phyloP scores from a whole-genome alignment of 2,113 vertebrate species.

The Campylomormyrus tamandua region DNA sequence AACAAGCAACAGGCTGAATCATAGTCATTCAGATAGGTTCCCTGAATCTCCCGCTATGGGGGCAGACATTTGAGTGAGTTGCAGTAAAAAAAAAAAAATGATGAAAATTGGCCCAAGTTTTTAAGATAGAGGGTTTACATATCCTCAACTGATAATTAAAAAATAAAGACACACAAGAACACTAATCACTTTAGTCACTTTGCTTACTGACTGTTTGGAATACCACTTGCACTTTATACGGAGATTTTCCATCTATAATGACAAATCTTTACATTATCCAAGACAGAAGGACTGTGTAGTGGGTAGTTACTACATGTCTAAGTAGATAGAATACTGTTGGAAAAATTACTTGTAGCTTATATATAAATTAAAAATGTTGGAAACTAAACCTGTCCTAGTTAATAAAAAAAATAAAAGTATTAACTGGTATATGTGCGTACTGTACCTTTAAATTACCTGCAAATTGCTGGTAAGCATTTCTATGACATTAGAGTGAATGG shows the following conservation, averaged over 20 bases:
- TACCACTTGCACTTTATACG: neutral
- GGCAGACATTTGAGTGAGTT: neutral
- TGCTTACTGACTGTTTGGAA: neutral
- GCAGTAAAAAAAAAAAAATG: neutral
- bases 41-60: neutral
- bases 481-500: conserved; percentile 8
- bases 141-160: neutral
- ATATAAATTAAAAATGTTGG: neutral
- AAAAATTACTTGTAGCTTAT: neutral
- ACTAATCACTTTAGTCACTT: conserved; percentile 41
- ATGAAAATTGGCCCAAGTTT: neutral
- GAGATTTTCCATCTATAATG: neutral
- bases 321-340: neutral
- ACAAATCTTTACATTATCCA: neutral
- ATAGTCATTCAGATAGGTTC: neutral
- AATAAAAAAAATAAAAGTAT: neutral
- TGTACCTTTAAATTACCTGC: neutral
- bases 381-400: neutral
- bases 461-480: neutral
- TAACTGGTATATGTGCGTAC: neutral
- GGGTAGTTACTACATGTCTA: neutral
- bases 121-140: neutral
- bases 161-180: conserved; percentile 11
- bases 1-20: neutral
- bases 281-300: neutral